Base-by-base conservation (phyloP, 2,888 invertebrate species). In the Ichneumoninae sp. region DNA sequence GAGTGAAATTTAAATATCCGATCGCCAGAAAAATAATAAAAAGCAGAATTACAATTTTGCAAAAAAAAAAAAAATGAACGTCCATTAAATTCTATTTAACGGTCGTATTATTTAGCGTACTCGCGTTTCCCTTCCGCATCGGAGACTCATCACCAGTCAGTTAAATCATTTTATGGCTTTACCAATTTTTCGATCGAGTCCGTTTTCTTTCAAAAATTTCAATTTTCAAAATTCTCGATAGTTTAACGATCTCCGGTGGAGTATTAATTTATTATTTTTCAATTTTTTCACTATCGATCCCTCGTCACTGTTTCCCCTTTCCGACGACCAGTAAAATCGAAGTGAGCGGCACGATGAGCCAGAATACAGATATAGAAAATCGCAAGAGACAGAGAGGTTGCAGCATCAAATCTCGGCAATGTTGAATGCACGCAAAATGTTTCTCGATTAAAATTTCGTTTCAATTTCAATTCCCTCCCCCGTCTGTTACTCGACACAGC, bases 361-460 rank as follows among this genome's bases (percentile, higher is more conserved):
- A 72, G 13, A 26, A 26, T 57, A 26, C 26, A 57, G 13, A 22
- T 26, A 26, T 26, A 10, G 57, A 57, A 57, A 57, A 57, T 57
- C 57, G 22, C 22, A 22, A n/a, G 5, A 19, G 54, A 22, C 1
- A 52, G 54, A 54, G 57, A 44, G 69, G 74, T 44, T 57, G 79
- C 72, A 62, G 44, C 68, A 22, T 19, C 36, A 26, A 54, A 47
- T 44, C 44, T 70, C 62, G 68, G 50, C 68, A 57, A 65, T 69
- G 50, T 74, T 78, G 69, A 81, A 78, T 69, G 65, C 33, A 81
- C 65, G 81, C 74, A 47, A 81, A 84, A 81, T 79, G 70, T 71
- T 75, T 82, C 78, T 83, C 82, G 70, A 86, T 85, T 84, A 72
- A 82, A 84, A 82, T 82, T 81, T 79, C 80, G 81, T 86, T 84